Percentiles rank a stretch among this genome's conserved stretches.
phyloP scores from a whole-genome alignment of 2,888 invertebrate species.

The Tyria jacobaeae region DNA sequence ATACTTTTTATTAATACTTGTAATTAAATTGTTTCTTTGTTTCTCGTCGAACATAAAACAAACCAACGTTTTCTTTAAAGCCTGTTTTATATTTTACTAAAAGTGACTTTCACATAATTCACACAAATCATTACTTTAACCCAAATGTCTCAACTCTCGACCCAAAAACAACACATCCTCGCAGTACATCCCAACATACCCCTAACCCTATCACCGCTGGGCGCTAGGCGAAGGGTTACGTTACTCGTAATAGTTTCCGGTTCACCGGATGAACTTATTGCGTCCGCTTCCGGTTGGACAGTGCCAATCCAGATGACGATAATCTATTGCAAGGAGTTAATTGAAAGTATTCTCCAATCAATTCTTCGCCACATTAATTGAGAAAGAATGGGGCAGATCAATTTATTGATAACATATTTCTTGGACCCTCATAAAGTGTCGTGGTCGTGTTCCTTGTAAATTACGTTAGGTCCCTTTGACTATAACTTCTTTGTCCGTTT shows the following conservation, averaged over 20 bases:
- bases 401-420: conserved; percentile 49
- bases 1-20: too few species aligned
- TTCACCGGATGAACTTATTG: conserved; percentile 67
- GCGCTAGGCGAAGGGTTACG: conserved; percentile 39
- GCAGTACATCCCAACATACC: conserved; percentile 12
- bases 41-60: not conserved
- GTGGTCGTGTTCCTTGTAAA: conserved; percentile 7
- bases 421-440: conserved; percentile 30
- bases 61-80: not conserved
- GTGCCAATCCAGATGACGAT: conserved; percentile 50
- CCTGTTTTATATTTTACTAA: too few species aligned
- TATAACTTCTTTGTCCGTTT: conserved; percentile 7
- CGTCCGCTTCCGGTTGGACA: conserved; percentile 62
- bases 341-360: conserved; percentile 64
- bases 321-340: conserved; percentile 65
- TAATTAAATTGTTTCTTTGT: too few species aligned
- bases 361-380: conserved; percentile 52
- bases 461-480: conserved; percentile 4
- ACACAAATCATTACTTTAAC: conserved; percentile 3
- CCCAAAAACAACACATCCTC: not conserved
- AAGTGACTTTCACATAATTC: not conserved
- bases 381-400: conserved; percentile 44
- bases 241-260: conserved; percentile 68
- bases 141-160: not conserved
- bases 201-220: conserved; percentile 24